Percentiles rank a stretch among this genome's conserved stretches.
phyloP scores from a whole-genome alignment of 2,797 vertebrate genomes.

The Microctenopoma stevenorrisi region DNA sequence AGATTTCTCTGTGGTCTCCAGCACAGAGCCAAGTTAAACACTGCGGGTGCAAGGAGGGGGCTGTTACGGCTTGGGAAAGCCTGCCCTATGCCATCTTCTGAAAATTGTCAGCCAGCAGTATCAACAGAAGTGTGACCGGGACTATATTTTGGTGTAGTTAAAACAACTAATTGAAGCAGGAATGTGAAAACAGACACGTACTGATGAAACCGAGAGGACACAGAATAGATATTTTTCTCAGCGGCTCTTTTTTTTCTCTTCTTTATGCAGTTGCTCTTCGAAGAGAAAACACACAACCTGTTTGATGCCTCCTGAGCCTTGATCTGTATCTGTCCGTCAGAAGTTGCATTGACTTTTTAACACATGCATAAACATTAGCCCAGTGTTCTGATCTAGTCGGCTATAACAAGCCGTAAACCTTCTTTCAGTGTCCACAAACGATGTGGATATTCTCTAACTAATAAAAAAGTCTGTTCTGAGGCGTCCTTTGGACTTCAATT shows the following conservation, averaged over 20 bases:
- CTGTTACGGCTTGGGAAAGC: no score
- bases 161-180: not conserved
- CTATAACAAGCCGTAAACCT: not conserved
- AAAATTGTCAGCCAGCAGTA: no score
- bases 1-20: not conserved
- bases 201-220: not conserved
- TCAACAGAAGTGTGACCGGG: no score
- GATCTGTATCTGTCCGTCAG: slow-evolving; percentile 1
- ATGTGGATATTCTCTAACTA: not conserved
- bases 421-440: slow-evolving; percentile 1
- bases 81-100: no score
- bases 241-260: not conserved
- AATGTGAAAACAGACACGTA: not conserved
- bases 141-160: no score
- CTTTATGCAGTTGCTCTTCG: not conserved
- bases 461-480: not conserved
- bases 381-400: not conserved
- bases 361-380: not conserved
- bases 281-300: not conserved
- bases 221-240: no score
- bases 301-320: not conserved
- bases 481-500: not conserved
- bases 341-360: not conserved
- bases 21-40: not conserved
- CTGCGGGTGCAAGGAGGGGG: no score